A percentile compares a stretch with the other conserved stretches of the same genome.
These are phyloP conservation scores for Meteorus cinctellus DNA, from an alignment of 2,888 invertebrate species.

Conservation along the genomic window DNA sequence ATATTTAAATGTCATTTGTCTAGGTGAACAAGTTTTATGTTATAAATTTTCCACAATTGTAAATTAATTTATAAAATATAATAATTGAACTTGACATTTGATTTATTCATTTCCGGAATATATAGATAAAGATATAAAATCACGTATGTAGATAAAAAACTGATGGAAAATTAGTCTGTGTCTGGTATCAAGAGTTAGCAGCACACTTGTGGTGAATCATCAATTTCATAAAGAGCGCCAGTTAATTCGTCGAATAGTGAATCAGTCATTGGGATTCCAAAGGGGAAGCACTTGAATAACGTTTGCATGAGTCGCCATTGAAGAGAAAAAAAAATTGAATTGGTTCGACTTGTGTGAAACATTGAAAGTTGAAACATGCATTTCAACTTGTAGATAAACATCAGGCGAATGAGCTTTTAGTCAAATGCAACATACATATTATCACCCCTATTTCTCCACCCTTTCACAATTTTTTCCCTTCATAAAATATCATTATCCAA, in stretches of 20 bases:
- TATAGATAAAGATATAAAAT: background rate
- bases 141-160: background rate
- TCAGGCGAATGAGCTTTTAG: background rate
- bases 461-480: background rate
- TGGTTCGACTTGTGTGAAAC: background rate
- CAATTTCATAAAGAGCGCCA: constrained; percentile 12
- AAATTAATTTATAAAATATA: background rate
- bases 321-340: background rate
- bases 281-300: constrained; percentile 12
- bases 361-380: background rate
- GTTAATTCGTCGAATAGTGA: constrained; percentile 10
- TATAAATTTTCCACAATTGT: constrained; percentile 13
- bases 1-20: constrained; percentile 29
- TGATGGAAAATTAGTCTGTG: background rate
- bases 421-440: background rate
- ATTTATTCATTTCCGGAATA: background rate
- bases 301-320: background rate
- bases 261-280: constrained; percentile 15
- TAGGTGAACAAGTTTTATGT: constrained; percentile 22
- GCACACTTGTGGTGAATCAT: background rate
- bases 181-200: constrained; percentile 15
- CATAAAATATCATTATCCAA: background rate
- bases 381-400: background rate
- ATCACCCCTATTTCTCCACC: background rate
- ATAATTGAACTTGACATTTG: background rate